A percentile compares a stretch with the other conserved stretches of the same genome.
Evolutionary conservation across 2,888 invertebrate species (phyloP).

Genomic region (Chymomyza fuscimana): DNA sequence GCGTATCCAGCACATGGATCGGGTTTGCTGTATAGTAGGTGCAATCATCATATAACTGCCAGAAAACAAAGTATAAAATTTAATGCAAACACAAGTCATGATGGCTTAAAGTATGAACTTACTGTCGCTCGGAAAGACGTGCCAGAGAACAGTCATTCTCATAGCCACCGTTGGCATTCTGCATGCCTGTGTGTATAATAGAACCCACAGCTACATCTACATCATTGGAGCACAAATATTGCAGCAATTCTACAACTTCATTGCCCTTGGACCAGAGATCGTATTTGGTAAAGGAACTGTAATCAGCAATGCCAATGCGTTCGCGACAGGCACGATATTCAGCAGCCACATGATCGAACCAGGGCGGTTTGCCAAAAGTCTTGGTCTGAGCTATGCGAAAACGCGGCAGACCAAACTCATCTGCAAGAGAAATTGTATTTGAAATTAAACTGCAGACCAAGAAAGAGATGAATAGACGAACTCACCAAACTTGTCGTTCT

Average conservation of each 20-base stretch:
- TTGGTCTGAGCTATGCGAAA: conserved; percentile 87
- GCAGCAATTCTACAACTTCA: conserved; percentile 93
- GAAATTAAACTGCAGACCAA: too few species aligned
- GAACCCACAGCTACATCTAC: conserved; percentile 96
- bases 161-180: conserved; percentile 95
- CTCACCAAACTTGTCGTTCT: conserved; percentile 80
- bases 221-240: conserved; percentile 97
- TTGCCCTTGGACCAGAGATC: conserved; percentile 94
- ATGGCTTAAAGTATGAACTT: conserved; percentile 41
- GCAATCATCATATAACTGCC: conserved; percentile 98
- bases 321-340: conserved; percentile 98
- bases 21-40: conserved; percentile 97
- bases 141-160: conserved; percentile 98
- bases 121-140: conserved; percentile 93
- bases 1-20: conserved; percentile 94
- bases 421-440: conserved; percentile 46
- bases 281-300: conserved; percentile 97
- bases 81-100: not conserved
- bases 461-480: conserved; percentile 12
- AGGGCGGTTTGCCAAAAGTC: conserved; percentile 94
- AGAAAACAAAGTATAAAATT: conserved; percentile 30
- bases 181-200: conserved; percentile 99
- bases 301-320: conserved; percentile 94
- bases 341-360: conserved; percentile 92
- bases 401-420: conserved; percentile 76